These are phyloP conservation scores for Scaptomyza tumidula DNA, from an alignment of 2,888 invertebrate species.

Conservation along the genomic window DNA sequence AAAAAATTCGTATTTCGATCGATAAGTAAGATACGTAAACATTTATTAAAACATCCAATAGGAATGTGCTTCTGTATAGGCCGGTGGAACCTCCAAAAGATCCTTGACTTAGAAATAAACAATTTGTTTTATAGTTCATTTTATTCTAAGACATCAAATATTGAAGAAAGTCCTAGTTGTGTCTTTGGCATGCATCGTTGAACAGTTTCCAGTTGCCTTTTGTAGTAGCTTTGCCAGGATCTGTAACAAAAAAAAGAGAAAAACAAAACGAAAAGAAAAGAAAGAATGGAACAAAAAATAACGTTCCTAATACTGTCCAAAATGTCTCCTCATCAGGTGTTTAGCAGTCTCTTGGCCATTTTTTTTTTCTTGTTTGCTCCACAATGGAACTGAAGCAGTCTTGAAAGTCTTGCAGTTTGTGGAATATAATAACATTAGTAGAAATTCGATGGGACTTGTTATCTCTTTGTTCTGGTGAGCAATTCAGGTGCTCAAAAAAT, in stretches of 20 bases:
- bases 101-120: conserved; percentile 5
- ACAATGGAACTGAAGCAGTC: conserved; percentile 12
- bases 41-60: conserved; percentile 12
- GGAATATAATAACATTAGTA: conserved; percentile 5
- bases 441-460: conserved; percentile 30
- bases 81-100: neutral
- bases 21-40: conserved; percentile 8
- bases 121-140: neutral
- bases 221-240: neutral
- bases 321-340: conserved; percentile 30
- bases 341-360: conserved; percentile 19
- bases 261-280: conserved; percentile 6
- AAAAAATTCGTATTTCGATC: neutral
- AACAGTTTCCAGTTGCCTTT: conserved; percentile 1
- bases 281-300: conserved; percentile 11
- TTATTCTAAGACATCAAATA: neutral
- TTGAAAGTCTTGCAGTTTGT: conserved; percentile 37
- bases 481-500: conserved; percentile 23
- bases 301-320: conserved; percentile 33
- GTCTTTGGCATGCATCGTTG: conserved; percentile 13
- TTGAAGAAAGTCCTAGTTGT: conserved; percentile 8
- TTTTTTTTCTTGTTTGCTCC: too few species aligned
- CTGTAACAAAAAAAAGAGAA: conserved; percentile 32
- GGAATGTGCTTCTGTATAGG: neutral
- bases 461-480: conserved; percentile 2